Conservation (phyloP, 92 coral and sea anemone species). For the Bergia puertoricense region DNA sequence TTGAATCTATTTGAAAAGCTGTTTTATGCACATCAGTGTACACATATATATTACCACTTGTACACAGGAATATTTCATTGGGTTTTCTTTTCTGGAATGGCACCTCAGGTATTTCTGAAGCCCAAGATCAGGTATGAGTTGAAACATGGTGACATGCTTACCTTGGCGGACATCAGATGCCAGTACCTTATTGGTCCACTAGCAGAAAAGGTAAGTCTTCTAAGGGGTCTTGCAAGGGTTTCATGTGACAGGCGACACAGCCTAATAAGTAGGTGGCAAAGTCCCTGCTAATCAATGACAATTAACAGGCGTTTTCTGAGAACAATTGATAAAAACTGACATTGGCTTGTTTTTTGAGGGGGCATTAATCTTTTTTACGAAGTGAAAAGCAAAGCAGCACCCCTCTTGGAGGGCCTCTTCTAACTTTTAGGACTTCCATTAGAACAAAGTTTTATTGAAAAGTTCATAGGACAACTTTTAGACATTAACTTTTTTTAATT, state of each 20-base stretch:
- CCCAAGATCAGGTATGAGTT: constrained; percentile 88
- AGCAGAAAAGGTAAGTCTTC: constrained; percentile 38
- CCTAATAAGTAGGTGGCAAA: no score
- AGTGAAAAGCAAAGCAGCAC: no score
- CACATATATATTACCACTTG: neutral
- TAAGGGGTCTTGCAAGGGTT: no score
- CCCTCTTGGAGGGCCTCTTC: no score
- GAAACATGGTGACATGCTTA: constrained; percentile 79
- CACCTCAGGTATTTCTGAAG: constrained; percentile 64
- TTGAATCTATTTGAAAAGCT: no score
- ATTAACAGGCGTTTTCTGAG: no score
- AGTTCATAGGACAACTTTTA: neutral
- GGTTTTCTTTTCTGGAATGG: neutral
- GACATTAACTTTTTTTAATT: no score
- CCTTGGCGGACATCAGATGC: constrained; percentile 83
- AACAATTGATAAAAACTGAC: no score
- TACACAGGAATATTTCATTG: neutral
- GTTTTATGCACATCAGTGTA: neutral
- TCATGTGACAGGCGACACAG: no score
- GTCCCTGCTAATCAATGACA: no score
- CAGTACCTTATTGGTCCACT: constrained; percentile 69
- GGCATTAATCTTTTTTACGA: no score
- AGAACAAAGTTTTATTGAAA: neutral
- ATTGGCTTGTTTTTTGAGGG: no score
- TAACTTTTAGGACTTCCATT: neutral